A percentile compares a stretch with the other conserved stretches of the same genome.
Evolutionary conservation across 1,140 invertebrate species (phyloP).

Genomic region (Drosophila azteca): DNA sequence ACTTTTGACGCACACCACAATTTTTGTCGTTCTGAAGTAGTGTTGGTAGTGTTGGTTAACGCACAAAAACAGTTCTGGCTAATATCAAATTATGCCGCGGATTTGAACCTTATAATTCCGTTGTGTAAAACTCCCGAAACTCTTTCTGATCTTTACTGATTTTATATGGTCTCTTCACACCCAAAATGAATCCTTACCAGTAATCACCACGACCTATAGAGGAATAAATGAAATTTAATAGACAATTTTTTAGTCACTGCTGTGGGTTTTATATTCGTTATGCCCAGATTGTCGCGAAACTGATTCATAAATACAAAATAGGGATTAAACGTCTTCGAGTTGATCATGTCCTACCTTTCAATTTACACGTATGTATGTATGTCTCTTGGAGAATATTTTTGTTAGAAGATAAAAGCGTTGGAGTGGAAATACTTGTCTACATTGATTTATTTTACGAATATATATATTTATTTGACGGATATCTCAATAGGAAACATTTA

Average conservation of each 20-base stretch:
- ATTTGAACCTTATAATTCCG: too few species aligned
- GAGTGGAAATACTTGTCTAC: too few species aligned
- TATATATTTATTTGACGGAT: slow-evolving; percentile 38
- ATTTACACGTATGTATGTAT: slow-evolving; percentile 5
- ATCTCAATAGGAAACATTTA: slow-evolving; percentile 66
- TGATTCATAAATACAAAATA: slow-evolving; percentile 42
- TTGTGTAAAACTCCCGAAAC: too few species aligned
- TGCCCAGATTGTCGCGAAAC: slow-evolving; percentile 33
- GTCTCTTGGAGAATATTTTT: background rate
- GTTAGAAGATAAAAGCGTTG: too few species aligned
- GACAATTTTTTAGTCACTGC: too few species aligned
- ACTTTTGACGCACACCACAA: background rate
- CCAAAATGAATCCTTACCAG: too few species aligned
- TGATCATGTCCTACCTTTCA: background rate
- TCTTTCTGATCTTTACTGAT: too few species aligned
- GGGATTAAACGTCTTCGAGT: slow-evolving; percentile 19
- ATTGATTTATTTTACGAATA: slow-evolving; percentile 11
- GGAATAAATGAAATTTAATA: too few species aligned
- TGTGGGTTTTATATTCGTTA: slow-evolving; percentile 20
- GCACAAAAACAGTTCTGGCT: background rate
- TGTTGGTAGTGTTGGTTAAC: background rate
- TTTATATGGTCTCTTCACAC: too few species aligned
- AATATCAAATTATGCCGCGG: background rate
- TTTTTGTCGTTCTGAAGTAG: background rate
- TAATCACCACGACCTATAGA: too few species aligned